Base-by-base conservation (phyloP, 2,888 invertebrate species). In the Chaitophorus viminalis region DNA sequence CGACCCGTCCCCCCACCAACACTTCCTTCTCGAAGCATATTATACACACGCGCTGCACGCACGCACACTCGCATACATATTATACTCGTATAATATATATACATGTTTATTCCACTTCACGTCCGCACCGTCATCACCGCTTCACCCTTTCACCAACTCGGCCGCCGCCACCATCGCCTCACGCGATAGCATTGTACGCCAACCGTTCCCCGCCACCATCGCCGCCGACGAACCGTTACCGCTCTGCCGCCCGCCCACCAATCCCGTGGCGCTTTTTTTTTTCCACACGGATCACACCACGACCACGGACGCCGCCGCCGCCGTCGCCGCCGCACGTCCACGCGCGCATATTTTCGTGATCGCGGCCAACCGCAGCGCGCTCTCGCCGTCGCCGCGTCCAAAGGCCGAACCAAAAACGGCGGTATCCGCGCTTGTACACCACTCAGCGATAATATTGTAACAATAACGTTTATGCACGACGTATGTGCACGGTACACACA, bases 341-440 rank as follows among this genome's bases (percentile, higher is more conserved):
- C 39, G 46, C 39, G 46, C 31, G 65, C 65, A 65, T 83, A 83
- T 83, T 83, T 75, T 75, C 21, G 25, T 83, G 65, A 39, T 29
- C 36, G 39, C 31, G 46, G 31, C 31, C 14, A 31, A n/a, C 3
- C 29, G 25, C 65, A 76, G 76, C 86, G 86, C 78, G 70, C 84
- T 83, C 76, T 84, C 39, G 70, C 78, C 85, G 84, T 39, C 74
- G n/a, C 31, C 39, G 68, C 18, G 54, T 33, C 65, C 79, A 83
- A 83, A 83, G 83, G 74, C 83, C 75, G 54, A 2, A 33, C 74
- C 60, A 39, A 75, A 83, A 83, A 75, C 83, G 83, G 83, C 83
- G 36, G 74, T 36, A 60, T 29, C 72, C 46, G 46, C 46, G 82
- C 5, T 11, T 25, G n/a, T n/a, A n/a, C n/a, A n/a, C n/a, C n/a